Percentiles rank a stretch among this genome's conserved stretches.
Conservation (phyloP, 2,888 invertebrate genomes). For the Calliscelio sp. region DNA sequence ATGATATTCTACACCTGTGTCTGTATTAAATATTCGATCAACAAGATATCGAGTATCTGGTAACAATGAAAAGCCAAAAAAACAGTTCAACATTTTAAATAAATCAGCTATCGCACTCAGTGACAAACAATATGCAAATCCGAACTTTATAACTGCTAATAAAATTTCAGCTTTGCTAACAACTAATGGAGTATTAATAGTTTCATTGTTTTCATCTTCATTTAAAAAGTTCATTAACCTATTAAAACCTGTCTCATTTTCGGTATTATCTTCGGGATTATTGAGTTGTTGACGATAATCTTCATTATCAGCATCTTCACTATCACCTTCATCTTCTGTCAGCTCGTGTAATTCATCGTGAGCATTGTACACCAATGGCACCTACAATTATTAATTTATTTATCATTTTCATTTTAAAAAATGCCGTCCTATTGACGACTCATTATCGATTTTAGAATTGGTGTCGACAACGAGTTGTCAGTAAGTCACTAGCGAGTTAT, state of each 20-base stretch:
- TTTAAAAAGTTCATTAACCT: not conserved
- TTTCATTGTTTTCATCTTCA: not conserved
- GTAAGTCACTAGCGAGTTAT: too few relatives aligned
- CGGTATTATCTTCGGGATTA: not conserved
- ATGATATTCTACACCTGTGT: slow-evolving; percentile 12
- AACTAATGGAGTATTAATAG: not conserved
- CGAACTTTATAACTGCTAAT: slow-evolving; percentile 4
- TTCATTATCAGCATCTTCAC: not conserved
- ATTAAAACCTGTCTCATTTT: not conserved
- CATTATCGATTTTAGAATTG: too few relatives aligned
- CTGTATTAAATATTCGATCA: slow-evolving; percentile 4
- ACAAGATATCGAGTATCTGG: slow-evolving; percentile 12
- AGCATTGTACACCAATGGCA: not conserved
- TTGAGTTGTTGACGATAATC: not conserved
- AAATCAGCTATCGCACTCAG: slow-evolving; percentile 7
- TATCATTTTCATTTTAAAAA: too few relatives aligned
- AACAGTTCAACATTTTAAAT: slow-evolving; percentile 13
- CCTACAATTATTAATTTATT: not conserved
- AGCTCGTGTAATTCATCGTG: not conserved
- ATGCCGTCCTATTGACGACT: too few relatives aligned
- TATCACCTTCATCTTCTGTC: not conserved
- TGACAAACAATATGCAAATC: not conserved
- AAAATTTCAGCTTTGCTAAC: slow-evolving; percentile 8
- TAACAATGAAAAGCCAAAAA: slow-evolving; percentile 6
- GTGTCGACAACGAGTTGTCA: too few relatives aligned